Percentiles rank a stretch among this genome's conserved stretches.
Conservation (phyloP, 2,888 invertebrate species). For the Melanophora roralis region DNA sequence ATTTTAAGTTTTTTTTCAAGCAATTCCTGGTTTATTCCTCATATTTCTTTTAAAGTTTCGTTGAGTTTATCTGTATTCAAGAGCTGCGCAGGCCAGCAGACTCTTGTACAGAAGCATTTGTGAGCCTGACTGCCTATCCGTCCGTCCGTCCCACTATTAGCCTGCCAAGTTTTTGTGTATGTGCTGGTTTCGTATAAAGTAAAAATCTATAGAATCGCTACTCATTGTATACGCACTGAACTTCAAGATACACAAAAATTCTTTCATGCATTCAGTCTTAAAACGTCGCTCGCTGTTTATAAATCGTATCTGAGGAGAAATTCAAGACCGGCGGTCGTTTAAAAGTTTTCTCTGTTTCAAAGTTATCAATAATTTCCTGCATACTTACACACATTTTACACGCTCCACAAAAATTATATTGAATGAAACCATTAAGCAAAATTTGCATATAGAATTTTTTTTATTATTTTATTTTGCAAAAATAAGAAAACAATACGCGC, state of each 20-base stretch:
- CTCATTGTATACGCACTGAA: conserved; percentile 55
- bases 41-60: conserved; percentile 2
- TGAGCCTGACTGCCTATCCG: conserved; percentile 3
- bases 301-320: conserved; percentile 53
- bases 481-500: conserved; percentile 38
- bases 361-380: conserved; percentile 59
- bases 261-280: conserved; percentile 68
- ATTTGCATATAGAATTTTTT: conserved; percentile 5
- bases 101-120: conserved; percentile 62
- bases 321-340: conserved; percentile 62
- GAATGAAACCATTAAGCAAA: conserved; percentile 36
- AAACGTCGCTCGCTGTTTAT: conserved; percentile 71
- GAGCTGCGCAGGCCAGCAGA: conserved; percentile 47
- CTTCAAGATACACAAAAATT: conserved; percentile 67
- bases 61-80: conserved; percentile 37
- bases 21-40: conserved; percentile 35
- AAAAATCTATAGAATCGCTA: conserved; percentile 53
- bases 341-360: conserved; percentile 44
- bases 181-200: conserved; percentile 8
- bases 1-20: not conserved
- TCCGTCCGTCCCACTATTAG: not conserved
- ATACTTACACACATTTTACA: conserved; percentile 24
- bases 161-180: not conserved
- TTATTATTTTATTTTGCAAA: not conserved
- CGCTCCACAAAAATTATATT: conserved; percentile 45